A percentile compares a stretch with the other conserved stretches of the same genome.
phyloP scores from a whole-genome alignment of 1,140 invertebrate species.

The Zaprionus capensis region DNA sequence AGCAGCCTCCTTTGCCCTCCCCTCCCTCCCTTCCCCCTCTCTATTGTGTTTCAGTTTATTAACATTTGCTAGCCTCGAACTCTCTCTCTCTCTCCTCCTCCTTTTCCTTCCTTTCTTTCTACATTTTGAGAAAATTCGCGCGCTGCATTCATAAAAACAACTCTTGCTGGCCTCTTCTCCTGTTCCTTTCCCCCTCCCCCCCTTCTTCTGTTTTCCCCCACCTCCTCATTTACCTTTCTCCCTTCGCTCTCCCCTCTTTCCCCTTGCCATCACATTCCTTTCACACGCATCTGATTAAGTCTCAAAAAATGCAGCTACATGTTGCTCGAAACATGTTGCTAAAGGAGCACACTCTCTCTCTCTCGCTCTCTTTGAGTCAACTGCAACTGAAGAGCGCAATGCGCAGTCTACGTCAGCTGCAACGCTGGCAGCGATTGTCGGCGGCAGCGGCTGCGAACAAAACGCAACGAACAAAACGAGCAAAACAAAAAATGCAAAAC shows the following conservation, averaged over 20 bases:
- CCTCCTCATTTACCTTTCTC: neutral
- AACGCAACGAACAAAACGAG: slow-evolving; percentile 84
- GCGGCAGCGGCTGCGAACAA: slow-evolving; percentile 28
- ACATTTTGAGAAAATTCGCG: neutral
- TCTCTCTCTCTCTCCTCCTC: too few species aligned
- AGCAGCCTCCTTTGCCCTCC: neutral
- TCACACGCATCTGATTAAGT: slow-evolving; percentile 44
- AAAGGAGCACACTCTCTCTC: slow-evolving; percentile 49
- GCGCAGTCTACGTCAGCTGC: neutral
- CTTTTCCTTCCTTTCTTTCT: too few species aligned
- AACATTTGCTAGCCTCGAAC: slow-evolving; percentile 21
- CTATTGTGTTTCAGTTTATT: slow-evolving; percentile 35
- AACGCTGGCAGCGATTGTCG: neutral
- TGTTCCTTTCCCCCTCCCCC: too few species aligned
- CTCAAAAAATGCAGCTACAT: slow-evolving; percentile 20
- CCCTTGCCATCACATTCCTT: neutral
- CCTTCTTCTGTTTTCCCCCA: neutral
- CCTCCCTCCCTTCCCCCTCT: neutral
- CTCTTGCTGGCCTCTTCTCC: neutral
- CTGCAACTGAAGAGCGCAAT: slow-evolving; percentile 23
- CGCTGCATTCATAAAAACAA: slow-evolving; percentile 40
- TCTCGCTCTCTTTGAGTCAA: slow-evolving; percentile 1
- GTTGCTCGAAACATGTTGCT: slow-evolving; percentile 61
- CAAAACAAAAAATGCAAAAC: slow-evolving; percentile 80
- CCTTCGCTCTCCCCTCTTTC: neutral